Conservation (phyloP, 2,888 invertebrate species). For the Strigamia crassipes region DNA sequence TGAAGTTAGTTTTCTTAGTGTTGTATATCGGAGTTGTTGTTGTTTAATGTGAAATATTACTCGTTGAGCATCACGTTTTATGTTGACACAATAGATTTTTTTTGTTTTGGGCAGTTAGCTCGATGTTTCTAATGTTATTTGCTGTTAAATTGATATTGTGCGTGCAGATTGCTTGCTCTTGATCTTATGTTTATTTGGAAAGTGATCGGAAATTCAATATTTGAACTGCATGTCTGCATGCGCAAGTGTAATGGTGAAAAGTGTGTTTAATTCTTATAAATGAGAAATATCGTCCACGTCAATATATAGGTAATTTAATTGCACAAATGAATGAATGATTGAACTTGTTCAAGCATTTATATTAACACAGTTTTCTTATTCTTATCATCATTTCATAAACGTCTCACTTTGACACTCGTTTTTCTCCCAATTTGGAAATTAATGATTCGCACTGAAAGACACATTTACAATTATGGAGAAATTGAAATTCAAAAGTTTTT, state of each 20-base stretch:
- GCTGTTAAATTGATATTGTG: neutral
- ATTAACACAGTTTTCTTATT: constrained; percentile 16
- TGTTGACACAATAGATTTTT: too few relatives aligned
- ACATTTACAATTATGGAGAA: neutral
- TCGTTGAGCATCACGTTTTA: too few relatives aligned
- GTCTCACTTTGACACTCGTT: constrained; percentile 7
- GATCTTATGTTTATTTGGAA: neutral
- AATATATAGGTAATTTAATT: constrained; percentile 32
- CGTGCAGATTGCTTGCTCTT: neutral
- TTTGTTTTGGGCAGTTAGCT: too few relatives aligned
- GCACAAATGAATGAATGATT: constrained; percentile 32
- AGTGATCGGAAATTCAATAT: too few relatives aligned
- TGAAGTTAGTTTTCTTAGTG: too few relatives aligned
- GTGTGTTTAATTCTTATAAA: neutral
- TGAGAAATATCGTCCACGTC: constrained; percentile 6
- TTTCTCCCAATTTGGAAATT: constrained; percentile 17
- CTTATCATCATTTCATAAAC: neutral
- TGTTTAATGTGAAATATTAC: too few relatives aligned
- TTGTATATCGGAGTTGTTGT: too few relatives aligned
- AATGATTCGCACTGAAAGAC: constrained; percentile 24
- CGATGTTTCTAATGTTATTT: neutral
- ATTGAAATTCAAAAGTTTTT: neutral
- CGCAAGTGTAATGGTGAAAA: neutral
- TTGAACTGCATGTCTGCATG: neutral
- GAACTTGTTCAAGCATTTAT: constrained; percentile 10